Percentiles rank a stretch among this genome's conserved stretches.
These are phyloP conservation scores for Cotesia typhae DNA, from an alignment of 1,140 invertebrate species.

Conservation along the genomic window DNA sequence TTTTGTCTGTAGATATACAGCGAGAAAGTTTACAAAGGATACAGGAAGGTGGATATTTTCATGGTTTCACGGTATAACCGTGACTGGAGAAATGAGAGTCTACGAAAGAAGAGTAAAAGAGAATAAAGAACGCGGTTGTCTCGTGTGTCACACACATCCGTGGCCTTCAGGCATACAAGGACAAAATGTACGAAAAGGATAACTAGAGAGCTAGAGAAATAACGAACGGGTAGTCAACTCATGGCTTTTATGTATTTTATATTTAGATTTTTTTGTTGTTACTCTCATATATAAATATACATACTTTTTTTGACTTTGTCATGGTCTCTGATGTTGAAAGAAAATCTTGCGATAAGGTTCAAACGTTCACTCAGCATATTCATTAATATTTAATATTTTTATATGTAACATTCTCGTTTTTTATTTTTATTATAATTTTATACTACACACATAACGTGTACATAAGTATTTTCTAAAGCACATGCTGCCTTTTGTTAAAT, in stretches of 20 bases:
- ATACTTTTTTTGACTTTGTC: too few relatives aligned
- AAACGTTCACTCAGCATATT: background rate
- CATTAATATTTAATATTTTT: background rate
- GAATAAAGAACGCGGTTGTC: background rate
- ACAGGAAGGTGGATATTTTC: constrained; percentile 13
- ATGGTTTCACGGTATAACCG: constrained; percentile 5
- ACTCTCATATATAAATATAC: too few relatives aligned
- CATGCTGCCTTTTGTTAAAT: constrained; percentile 23
- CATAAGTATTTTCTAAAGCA: background rate
- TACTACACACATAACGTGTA: constrained; percentile 4
- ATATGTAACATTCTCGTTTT: background rate
- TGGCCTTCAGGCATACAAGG: constrained; percentile 11
- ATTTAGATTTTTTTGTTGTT: too few relatives aligned
- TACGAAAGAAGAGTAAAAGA: constrained; percentile 1
- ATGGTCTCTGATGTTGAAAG: too few relatives aligned
- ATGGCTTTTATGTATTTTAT: too few relatives aligned
- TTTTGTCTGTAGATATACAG: too few relatives aligned
- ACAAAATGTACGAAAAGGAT: background rate
- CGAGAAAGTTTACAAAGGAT: too few relatives aligned
- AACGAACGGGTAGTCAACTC: constrained; percentile 1
- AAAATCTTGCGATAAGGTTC: too few relatives aligned
- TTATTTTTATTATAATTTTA: background rate
- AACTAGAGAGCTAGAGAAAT: constrained; percentile 8
- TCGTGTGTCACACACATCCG: constrained; percentile 18
- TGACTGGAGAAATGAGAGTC: background rate